A percentile compares a stretch with the other conserved stretches of the same genome.
Evolutionary conservation across 2,888 invertebrate species (phyloP).

Genomic region (Andrena hattorfiana): DNA sequence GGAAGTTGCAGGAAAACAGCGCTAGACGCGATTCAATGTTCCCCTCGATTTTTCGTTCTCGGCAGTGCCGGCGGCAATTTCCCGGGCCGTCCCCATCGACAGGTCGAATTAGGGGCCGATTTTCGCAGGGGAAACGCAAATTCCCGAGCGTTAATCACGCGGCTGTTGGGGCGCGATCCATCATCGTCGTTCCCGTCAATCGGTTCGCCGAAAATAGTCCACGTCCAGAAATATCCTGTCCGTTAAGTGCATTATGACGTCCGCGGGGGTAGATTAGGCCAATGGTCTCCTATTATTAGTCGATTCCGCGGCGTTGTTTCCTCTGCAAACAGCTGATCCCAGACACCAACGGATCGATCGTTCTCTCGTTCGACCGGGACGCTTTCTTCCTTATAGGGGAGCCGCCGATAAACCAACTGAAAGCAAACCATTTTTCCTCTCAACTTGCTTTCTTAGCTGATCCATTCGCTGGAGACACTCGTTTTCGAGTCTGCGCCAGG

Average conservation of each 20-base stretch:
- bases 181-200: conserved; percentile 57
- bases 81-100: background rate
- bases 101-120: background rate
- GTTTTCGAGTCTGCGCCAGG: background rate
- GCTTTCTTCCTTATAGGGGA: conserved; percentile 29
- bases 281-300: conserved; percentile 75
- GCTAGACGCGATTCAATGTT: background rate
- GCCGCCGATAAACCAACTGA: conserved; percentile 27
- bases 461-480: conserved; percentile 9
- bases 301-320: conserved; percentile 70
- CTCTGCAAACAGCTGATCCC: conserved; percentile 66
- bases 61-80: background rate
- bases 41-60: conserved; percentile 14
- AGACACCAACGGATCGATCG: conserved; percentile 57
- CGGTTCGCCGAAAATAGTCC: conserved; percentile 64
- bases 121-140: conserved; percentile 38
- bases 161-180: conserved; percentile 54
- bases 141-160: conserved; percentile 62
- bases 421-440: conserved; percentile 38
- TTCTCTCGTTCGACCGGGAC: conserved; percentile 13
- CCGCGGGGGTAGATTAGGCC: conserved; percentile 69
- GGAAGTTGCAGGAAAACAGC: background rate
- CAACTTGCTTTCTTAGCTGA: conserved; percentile 1
- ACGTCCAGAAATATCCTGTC: conserved; percentile 68
- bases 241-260: conserved; percentile 76